A percentile compares a stretch with the other conserved stretches of the same genome.
These are phyloP conservation scores for Thamnophis elegans DNA, from an alignment of 2,797 vertebrate genomes.

Conservation along the genomic window DNA sequence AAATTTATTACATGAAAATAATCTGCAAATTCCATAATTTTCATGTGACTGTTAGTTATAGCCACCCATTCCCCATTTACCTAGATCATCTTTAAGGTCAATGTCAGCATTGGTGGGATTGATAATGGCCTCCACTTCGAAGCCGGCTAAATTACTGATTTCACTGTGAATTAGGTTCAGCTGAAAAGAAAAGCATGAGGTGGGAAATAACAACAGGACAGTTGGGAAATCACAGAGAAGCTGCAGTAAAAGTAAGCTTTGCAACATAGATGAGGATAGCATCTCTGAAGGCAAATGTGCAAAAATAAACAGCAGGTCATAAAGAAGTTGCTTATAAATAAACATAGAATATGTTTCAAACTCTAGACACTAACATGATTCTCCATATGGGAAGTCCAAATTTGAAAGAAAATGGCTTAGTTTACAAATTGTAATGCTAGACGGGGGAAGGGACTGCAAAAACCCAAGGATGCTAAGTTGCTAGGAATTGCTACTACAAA, in stretches of 20 bases:
- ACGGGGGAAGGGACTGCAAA: background rate
- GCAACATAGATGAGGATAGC: slow-evolving; percentile 70
- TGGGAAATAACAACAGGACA: slow-evolving; percentile 88
- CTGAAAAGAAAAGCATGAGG: slow-evolving; percentile 89
- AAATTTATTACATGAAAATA: slow-evolving; percentile 56
- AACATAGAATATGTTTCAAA: slow-evolving; percentile 50
- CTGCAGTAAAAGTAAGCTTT: slow-evolving; percentile 74
- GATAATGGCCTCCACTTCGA: slow-evolving; percentile 99
- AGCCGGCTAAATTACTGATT: slow-evolving; percentile 99
- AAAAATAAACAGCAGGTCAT: slow-evolving; percentile 66
- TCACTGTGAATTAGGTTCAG: slow-evolving; percentile 99
- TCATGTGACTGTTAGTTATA: slow-evolving; percentile 77
- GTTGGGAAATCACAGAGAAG: slow-evolving; percentile 79
- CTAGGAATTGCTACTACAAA: background rate
- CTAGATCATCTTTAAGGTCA: slow-evolving; percentile 99
- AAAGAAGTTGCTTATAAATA: slow-evolving; percentile 41
- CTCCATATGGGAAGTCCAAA: slow-evolving; percentile 26
- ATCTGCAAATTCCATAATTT: slow-evolving; percentile 79
- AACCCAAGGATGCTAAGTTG: background rate
- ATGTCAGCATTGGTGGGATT: slow-evolving; percentile 99
- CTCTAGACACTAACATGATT: slow-evolving; percentile 64
- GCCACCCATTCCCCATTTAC: slow-evolving; percentile 84
- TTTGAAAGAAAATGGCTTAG: background rate
- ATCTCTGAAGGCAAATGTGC: slow-evolving; percentile 68
- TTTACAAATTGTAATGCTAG: background rate